A percentile compares a stretch with the other conserved stretches of the same genome.
Evolutionary conservation across 2,888 invertebrate genomes (phyloP).

Genomic region (Cerastis leucographa): DNA sequence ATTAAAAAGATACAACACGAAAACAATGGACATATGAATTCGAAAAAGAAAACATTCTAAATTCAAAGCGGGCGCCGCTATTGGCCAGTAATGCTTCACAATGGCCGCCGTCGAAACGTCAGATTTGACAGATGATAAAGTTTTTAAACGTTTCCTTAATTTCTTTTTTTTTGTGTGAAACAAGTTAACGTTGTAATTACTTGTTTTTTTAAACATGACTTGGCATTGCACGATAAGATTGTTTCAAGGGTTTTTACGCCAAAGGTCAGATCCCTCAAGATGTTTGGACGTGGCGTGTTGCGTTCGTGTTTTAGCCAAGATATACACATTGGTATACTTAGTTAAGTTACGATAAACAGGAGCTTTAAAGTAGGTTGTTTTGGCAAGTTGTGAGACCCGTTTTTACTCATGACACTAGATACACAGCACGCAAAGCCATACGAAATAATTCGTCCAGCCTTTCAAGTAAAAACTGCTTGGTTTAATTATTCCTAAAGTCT

Average conservation of each 20-base stretch:
- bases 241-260: constrained; percentile 16
- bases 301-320: constrained; percentile 15
- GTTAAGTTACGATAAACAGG: constrained; percentile 1
- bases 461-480: not conserved
- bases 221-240: constrained; percentile 43
- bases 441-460: not conserved
- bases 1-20: constrained; percentile 66
- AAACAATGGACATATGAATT: constrained; percentile 78
- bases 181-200: constrained; percentile 67
- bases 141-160: constrained; percentile 65
- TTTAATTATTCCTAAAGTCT: not conserved
- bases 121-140: constrained; percentile 86
- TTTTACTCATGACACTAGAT: not conserved
- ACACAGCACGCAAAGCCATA: not conserved
- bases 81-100: constrained; percentile 79
- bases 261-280: constrained; percentile 47
- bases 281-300: not conserved
- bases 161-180: constrained; percentile 67
- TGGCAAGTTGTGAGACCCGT: not conserved
- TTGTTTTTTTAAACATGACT: constrained; percentile 46
- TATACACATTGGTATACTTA: not conserved
- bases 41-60: constrained; percentile 82
- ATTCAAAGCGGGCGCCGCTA: constrained; percentile 81
- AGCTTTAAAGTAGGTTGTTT: constrained; percentile 5
- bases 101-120: constrained; percentile 83